Conservation (phyloP, 2,888 invertebrate genomes). For the Metallyticus violacea region DNA sequence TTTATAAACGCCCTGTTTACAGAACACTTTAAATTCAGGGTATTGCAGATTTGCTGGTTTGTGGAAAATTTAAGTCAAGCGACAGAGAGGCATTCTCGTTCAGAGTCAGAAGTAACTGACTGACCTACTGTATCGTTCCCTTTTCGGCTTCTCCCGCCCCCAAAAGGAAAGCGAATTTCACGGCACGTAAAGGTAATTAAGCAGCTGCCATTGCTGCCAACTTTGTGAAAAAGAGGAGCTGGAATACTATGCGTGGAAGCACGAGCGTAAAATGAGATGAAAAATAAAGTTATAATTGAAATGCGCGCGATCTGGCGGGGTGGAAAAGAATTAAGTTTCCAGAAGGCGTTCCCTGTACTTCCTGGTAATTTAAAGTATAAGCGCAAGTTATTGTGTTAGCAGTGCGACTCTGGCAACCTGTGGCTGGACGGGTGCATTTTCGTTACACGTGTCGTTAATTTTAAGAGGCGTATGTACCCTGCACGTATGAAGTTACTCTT, state of each 20-base stretch:
- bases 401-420: background rate
- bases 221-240: background rate
- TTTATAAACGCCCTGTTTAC: too few relatives aligned
- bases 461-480: too few relatives aligned
- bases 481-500: too few relatives aligned
- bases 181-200: background rate
- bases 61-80: too few relatives aligned
- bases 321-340: background rate
- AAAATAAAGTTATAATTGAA: background rate
- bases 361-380: background rate
- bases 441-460: too few relatives aligned
- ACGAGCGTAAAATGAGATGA: background rate
- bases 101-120: too few relatives aligned
- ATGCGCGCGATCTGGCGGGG: background rate
- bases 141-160: too few relatives aligned
- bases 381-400: background rate
- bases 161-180: background rate
- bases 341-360: background rate
- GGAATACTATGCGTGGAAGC: background rate
- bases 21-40: too few relatives aligned
- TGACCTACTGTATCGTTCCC: too few relatives aligned
- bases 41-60: too few relatives aligned
- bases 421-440: background rate
- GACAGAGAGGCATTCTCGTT: too few relatives aligned
- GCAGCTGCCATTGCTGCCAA: background rate